Evolutionary conservation across 2,888 invertebrate genomes (phyloP).

Genomic region (Dasysyrphus albostriatus): DNA sequence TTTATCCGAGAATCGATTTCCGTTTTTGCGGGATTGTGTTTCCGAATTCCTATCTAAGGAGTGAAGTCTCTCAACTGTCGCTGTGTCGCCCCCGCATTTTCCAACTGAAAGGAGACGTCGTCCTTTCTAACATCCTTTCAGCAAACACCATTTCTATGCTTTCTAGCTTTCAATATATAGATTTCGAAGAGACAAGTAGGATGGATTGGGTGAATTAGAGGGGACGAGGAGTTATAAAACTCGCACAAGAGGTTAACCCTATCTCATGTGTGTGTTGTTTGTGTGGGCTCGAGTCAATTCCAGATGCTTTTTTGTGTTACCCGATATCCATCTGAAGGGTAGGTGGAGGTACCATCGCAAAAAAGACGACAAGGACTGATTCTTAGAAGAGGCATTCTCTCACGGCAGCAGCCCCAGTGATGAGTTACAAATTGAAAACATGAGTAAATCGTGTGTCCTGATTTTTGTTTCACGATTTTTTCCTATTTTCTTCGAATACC

Average conservation of each 20-base stretch:
- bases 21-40: conserved; percentile 57
- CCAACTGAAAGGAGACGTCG: conserved; percentile 31
- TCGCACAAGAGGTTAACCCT: conserved; percentile 55
- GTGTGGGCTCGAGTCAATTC: conserved; percentile 47
- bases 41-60: conserved; percentile 31
- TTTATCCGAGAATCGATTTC: conserved; percentile 67
- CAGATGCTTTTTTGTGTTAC: conserved; percentile 38
- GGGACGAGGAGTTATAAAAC: conserved; percentile 41
- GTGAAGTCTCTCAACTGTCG: conserved; percentile 32
- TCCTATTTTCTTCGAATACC: conserved; percentile 4
- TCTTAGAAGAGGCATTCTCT: conserved; percentile 44
- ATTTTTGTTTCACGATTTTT: conserved; percentile 32
- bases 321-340: conserved; percentile 36
- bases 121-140: conserved; percentile 30
- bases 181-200: conserved; percentile 3
- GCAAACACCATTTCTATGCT: conserved; percentile 24
- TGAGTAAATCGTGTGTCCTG: conserved; percentile 70
- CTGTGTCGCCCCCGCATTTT: conserved; percentile 24
- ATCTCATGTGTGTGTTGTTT: conserved; percentile 28
- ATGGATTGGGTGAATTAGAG: conserved; percentile 3
- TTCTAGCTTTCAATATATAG: conserved; percentile 12
- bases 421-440: conserved; percentile 75
- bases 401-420: conserved; percentile 59
- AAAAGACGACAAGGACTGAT: conserved; percentile 20
- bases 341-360: conserved; percentile 20